Evolutionary conservation across 53 echinoderm and acorn worm genomes (phyloP).

Genomic region (Holothuria scabra): DNA sequence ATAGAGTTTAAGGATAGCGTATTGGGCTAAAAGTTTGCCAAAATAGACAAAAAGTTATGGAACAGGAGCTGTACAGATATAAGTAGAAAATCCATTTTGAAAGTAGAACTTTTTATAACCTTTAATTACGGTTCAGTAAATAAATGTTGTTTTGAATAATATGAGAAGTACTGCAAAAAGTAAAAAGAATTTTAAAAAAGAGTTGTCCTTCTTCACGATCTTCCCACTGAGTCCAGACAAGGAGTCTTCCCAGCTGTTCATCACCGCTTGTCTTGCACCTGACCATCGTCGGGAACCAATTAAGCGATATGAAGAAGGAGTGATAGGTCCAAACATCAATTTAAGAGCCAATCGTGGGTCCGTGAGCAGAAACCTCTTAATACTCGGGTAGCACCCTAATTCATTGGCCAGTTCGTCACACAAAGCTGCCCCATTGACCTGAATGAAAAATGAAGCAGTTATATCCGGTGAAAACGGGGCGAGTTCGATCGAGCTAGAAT

Average conservation of each 20-base stretch:
- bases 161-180: no score
- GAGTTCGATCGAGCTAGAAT: no score
- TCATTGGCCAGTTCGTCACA: conserved; percentile 3
- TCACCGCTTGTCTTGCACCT: conserved; percentile 51
- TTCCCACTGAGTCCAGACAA: background rate
- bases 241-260: conserved; percentile 54
- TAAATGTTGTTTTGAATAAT: no score
- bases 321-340: conserved; percentile 55
- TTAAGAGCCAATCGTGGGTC: conserved; percentile 67
- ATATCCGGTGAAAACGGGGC: no score
- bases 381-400: conserved; percentile 65
- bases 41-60: no score
- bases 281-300: conserved; percentile 62
- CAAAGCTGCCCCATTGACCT: background rate
- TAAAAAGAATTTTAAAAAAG: no score
- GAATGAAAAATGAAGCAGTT: background rate
- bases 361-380: conserved; percentile 45
- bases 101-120: no score
- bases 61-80: no score
- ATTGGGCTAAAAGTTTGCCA: no score
- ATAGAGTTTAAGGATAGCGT: no score
- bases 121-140: no score
- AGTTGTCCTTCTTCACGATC: background rate
- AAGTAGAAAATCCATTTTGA: no score
- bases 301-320: conserved; percentile 66